These are phyloP conservation scores for Carassius auratus DNA, from an alignment of 2,113 vertebrate genomes.

Conservation along the genomic window DNA sequence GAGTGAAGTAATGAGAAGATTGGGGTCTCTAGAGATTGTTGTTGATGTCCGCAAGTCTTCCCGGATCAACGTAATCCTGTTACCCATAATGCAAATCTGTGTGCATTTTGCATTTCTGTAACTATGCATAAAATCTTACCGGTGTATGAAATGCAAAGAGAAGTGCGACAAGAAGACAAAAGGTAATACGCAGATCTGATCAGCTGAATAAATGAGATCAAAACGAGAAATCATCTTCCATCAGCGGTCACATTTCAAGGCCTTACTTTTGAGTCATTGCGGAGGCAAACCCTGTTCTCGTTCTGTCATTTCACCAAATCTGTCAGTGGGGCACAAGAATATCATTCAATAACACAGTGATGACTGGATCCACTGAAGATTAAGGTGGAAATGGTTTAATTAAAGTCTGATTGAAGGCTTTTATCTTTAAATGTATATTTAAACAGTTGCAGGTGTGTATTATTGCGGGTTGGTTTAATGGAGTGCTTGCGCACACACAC, in stretches of 20 bases:
- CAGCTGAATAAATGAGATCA: neutral
- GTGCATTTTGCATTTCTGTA: neutral
- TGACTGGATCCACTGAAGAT: too few relatives aligned
- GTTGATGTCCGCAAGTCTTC: conserved; percentile 10
- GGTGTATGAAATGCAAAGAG: neutral
- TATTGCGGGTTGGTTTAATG: neutral
- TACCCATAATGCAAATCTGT: conserved; percentile 15
- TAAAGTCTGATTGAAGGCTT: neutral
- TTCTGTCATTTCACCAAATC: conserved; percentile 15
- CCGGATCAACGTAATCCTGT: conserved; percentile 7
- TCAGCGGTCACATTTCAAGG: neutral
- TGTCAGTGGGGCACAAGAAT: neutral
- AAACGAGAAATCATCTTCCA: neutral
- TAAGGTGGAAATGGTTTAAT: too few relatives aligned
- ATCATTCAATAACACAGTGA: too few relatives aligned
- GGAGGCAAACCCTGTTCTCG: neutral
- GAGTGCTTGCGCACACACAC: neutral
- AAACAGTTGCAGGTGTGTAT: conserved; percentile 7
- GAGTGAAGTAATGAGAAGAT: conserved; percentile 20
- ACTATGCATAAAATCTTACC: neutral
- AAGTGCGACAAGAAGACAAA: neutral
- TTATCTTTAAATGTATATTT: neutral
- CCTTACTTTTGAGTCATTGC: neutral
- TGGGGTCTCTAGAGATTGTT: neutral
- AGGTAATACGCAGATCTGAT: neutral